Evolutionary conservation across 2,113 vertebrate species (phyloP).

Genomic region (Ophiodon elongatus): DNA sequence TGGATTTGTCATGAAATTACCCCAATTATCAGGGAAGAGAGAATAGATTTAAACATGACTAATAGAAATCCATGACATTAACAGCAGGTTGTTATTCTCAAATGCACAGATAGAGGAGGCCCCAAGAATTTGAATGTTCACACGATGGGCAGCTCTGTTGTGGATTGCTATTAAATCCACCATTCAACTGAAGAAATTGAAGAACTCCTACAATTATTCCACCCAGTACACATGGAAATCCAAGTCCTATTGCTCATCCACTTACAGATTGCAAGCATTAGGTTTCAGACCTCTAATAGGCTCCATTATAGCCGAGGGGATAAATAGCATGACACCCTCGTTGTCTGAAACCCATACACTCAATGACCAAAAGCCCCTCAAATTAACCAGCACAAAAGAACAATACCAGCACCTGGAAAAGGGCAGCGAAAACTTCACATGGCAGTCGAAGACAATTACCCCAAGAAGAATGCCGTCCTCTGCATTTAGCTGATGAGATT

Average conservation of each 20-base stretch:
- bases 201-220: slow-evolving; percentile 69
- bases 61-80: slow-evolving; percentile 43
- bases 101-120: slow-evolving; percentile 21
- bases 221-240: slow-evolving; percentile 47
- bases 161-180: slow-evolving; percentile 58
- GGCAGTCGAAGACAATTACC: slow-evolving; percentile 73
- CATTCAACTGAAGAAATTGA: slow-evolving; percentile 44
- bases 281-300: slow-evolving; percentile 56
- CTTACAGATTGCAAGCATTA: slow-evolving; percentile 38
- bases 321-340: slow-evolving; percentile 47
- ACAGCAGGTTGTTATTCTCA: slow-evolving; percentile 50
- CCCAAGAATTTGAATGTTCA: slow-evolving; percentile 12
- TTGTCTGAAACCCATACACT: slow-evolving; percentile 48
- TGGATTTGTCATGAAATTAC: slow-evolving; percentile 18
- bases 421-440: slow-evolving; percentile 52
- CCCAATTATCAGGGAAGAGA: slow-evolving; percentile 1
- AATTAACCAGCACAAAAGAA: slow-evolving; percentile 59
- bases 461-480: slow-evolving; percentile 62
- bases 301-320: slow-evolving; percentile 51
- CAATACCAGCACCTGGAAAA: slow-evolving; percentile 54
- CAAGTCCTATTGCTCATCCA: slow-evolving; percentile 34
- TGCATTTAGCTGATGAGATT: slow-evolving; percentile 76
- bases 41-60: slow-evolving; percentile 33
- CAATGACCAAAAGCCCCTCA: slow-evolving; percentile 33
- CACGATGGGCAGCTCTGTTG: slow-evolving; percentile 26